A percentile compares a stretch with the other conserved stretches of the same genome.
Conservation (phyloP, 2,113 vertebrate genomes). For the Notarius quadriscutis region DNA sequence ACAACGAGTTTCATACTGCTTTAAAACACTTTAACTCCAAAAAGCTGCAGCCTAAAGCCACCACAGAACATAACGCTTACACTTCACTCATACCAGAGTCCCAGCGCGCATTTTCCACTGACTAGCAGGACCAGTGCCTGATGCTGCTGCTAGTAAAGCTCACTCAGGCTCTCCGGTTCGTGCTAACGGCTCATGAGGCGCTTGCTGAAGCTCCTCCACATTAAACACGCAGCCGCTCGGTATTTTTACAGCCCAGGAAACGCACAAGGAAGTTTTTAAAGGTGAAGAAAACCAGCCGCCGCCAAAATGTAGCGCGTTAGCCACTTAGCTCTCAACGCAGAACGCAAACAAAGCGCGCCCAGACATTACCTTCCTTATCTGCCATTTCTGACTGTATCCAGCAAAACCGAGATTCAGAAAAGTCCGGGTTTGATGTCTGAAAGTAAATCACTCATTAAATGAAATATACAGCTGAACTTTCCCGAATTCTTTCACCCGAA, state of each 20-base stretch:
- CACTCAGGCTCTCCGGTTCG: neutral
- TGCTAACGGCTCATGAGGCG: neutral
- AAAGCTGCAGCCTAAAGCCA: neutral
- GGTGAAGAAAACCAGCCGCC: neutral
- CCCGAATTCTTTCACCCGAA: slow-evolving; percentile 55
- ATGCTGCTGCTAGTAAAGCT: neutral
- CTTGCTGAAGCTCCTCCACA: neutral
- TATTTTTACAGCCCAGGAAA: neutral
- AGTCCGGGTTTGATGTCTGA: slow-evolving; percentile 31
- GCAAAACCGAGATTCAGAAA: neutral
- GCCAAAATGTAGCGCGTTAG: slow-evolving; percentile 48
- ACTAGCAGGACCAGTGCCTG: neutral
- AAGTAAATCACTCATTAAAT: neutral
- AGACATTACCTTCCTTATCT: slow-evolving; percentile 71
- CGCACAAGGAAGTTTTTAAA: neutral
- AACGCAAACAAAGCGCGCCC: slow-evolving; percentile 30
- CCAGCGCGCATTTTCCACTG: neutral
- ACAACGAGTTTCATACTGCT: no score
- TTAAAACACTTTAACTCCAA: no score
- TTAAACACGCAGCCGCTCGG: neutral
- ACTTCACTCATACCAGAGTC: neutral
- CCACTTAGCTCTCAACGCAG: slow-evolving; percentile 49
- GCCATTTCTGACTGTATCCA: slow-evolving; percentile 63
- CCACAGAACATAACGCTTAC: neutral
- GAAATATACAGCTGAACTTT: slow-evolving; percentile 4